phyloP scores from a whole-genome alignment of 2,888 invertebrate species.

The Trissolcus brochymenae region DNA sequence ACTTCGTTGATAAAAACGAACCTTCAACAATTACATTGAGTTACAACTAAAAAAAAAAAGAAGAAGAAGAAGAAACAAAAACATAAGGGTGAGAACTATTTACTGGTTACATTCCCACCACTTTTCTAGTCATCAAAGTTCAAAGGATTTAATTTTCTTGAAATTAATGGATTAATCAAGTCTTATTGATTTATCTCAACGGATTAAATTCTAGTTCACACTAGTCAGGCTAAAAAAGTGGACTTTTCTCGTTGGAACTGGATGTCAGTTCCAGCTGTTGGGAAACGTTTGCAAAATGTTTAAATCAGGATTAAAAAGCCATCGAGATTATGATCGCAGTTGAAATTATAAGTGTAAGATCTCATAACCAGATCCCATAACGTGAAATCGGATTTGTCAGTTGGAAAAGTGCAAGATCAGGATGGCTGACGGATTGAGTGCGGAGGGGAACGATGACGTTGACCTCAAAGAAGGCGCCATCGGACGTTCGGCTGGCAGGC shows the following conservation, averaged over 20 bases:
- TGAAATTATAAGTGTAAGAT: neutral
- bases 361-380: neutral
- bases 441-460: conserved; percentile 70
- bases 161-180: too few relatives aligned
- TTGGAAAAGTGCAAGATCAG: conserved; percentile 48
- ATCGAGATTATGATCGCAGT: neutral
- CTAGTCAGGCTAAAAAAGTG: neutral
- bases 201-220: neutral
- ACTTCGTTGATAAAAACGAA: too few relatives aligned
- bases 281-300: neutral
- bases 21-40: too few relatives aligned
- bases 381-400: conserved; percentile 24
- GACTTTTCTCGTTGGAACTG: conserved; percentile 6
- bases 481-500: conserved; percentile 63
- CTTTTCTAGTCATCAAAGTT: too few relatives aligned
- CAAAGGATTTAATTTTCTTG: too few relatives aligned
- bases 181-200: too few relatives aligned
- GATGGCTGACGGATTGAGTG: conserved; percentile 41
- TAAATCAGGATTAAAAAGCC: neutral
- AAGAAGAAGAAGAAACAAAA: too few relatives aligned
- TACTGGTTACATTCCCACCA: too few relatives aligned
- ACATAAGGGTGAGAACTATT: too few relatives aligned
- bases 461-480: conserved; percentile 73
- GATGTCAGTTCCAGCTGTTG: neutral
- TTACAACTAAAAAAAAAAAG: too few relatives aligned